Evolutionary conservation across 2,888 invertebrate genomes (phyloP).

Genomic region (Lydus trimaculatus): DNA sequence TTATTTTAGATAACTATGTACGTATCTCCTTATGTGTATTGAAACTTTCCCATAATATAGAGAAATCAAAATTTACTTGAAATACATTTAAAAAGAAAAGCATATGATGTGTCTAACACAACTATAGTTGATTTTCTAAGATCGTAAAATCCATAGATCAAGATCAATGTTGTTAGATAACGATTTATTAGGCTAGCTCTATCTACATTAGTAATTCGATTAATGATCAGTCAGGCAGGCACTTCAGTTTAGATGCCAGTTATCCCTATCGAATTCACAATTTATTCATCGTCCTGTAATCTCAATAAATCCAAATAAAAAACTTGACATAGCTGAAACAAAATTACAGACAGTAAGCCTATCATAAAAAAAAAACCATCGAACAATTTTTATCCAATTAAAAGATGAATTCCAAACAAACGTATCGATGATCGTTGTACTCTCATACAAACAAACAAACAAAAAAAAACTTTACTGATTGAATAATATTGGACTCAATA

Average conservation of each 20-base stretch:
- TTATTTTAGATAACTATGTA: too few relatives aligned
- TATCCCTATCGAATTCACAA: not conserved
- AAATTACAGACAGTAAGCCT: not conserved
- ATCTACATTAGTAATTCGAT: not conserved
- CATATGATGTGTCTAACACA: too few relatives aligned
- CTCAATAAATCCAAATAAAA: slow-evolving; percentile 5
- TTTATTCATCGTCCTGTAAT: not conserved
- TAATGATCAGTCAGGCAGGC: not conserved
- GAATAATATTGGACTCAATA: not conserved
- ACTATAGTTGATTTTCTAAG: not conserved
- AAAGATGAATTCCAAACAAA: not conserved
- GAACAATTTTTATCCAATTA: slow-evolving; percentile 7
- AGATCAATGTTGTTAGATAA: not conserved
- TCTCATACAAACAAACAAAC: not conserved
- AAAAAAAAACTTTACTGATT: not conserved
- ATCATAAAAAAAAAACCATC: not conserved
- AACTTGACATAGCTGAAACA: not conserved
- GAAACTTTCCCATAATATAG: too few relatives aligned
- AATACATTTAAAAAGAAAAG: not conserved
- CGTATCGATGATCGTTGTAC: not conserved
- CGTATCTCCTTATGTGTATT: too few relatives aligned
- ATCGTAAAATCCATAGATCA: not conserved
- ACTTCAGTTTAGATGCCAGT: not conserved
- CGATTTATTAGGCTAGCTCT: not conserved
- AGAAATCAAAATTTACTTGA: too few relatives aligned